Evolutionary conservation across 2,888 invertebrate species (phyloP), one percentile per base, ranked within the genome.

Genomic region (Euzophera pinguis): DNA sequence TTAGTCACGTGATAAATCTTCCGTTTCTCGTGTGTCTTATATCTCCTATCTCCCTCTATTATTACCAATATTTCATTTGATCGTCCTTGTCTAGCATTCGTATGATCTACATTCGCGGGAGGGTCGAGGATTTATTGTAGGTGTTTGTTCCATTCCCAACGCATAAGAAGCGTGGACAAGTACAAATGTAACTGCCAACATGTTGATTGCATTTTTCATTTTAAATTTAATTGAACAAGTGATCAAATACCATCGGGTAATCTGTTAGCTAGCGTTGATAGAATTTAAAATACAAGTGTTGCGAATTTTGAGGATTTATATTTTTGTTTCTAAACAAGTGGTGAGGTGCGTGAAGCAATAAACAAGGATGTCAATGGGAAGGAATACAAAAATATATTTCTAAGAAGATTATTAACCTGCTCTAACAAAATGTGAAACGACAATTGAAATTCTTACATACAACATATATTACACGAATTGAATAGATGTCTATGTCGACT

Each of bases 1-100:
- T 87, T 90, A 89, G 84, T 87, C 89, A 88, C 88, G 82, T 89
- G 86, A 89, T 90, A 89, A 88, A 90, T 89, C 88, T 88, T 83
- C 72, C 71, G 71, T 65, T 70, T 67, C 74, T 72, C 75, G 71
- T 78, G 69, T 78, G 61, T 71, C 64, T 70, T 64, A 2, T 10
- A 10, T 32, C 10, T 32, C 32, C 84, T 73, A 73, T 85, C 87
- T 81, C 73, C 68, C 71, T 84, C 73, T 68, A 72, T 75, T 75
- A 75, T 72, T 65, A 58, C 71, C 63, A 64, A 66, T 62, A 66
- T 69, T 67, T 73, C 69, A 75, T 83, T 77, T 75, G 59, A 60
- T 67, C 63, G 65, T 84, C 81, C 73, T 76, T 80, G 72, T 85
- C 75, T 65, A 63, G 64, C 73, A 67, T 69, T 72, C 74, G 74